Conservation (phyloP, 2,888 invertebrate genomes). For the Andrena marginata region DNA sequence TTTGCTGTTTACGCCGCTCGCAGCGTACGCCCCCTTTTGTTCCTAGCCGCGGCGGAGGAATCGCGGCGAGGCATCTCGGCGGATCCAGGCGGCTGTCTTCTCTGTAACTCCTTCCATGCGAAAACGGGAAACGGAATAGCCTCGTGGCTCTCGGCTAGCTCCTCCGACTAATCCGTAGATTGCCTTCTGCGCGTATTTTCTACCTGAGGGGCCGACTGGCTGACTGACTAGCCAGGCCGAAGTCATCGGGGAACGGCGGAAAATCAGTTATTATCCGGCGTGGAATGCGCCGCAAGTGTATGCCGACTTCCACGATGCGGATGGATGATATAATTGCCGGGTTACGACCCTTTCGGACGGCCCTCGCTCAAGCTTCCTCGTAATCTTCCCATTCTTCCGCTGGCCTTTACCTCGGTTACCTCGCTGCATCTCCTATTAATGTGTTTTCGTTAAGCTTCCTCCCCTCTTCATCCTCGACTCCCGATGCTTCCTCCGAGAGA, state of each 20-base stretch:
- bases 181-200: conserved; percentile 72
- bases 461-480: background rate
- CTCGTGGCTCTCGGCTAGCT: conserved; percentile 2
- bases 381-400: conserved; percentile 46
- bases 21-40: conserved; percentile 31
- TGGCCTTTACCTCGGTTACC: background rate
- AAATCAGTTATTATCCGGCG: conserved; percentile 74
- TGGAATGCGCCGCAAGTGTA: conserved; percentile 65
- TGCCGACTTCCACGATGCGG: conserved; percentile 52
- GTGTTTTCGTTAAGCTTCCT: conserved; percentile 37
- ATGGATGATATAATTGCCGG: conserved; percentile 67
- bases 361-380: conserved; percentile 27
- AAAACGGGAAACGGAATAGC: conserved; percentile 31
- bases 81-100: background rate
- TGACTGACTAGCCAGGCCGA: conserved; percentile 65
- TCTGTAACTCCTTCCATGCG: conserved; percentile 59
- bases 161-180: conserved; percentile 76
- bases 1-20: conserved; percentile 28
- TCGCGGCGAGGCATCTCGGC: conserved; percentile 10
- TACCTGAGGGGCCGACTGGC: conserved; percentile 75
- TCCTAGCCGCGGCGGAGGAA: conserved; percentile 26
- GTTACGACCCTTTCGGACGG: conserved; percentile 52
- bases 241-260: conserved; percentile 59
- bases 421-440: conserved; percentile 40
- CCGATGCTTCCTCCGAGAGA: background rate